Conservation (phyloP, 2,797 vertebrate species). For the Melanotaenia pygmaea region DNA sequence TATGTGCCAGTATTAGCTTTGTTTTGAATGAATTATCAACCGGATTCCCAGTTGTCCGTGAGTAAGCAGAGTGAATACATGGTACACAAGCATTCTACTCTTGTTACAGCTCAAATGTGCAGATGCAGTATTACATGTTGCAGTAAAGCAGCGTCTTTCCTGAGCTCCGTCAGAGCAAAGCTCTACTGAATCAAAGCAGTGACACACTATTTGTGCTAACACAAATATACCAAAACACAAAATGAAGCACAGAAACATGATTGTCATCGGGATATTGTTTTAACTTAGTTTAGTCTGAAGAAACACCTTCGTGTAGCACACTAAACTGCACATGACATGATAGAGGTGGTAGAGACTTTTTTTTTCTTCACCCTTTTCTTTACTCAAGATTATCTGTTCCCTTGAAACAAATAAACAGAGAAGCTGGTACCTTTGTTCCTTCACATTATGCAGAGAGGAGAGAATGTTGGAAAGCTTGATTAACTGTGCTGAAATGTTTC, state of each 20-base stretch:
- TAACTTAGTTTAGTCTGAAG: constrained; percentile 22
- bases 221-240: constrained; percentile 43
- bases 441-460: constrained; percentile 58
- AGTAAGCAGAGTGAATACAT: constrained; percentile 54
- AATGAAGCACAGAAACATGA: constrained; percentile 58
- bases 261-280: constrained; percentile 67
- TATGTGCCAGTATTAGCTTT: constrained; percentile 42
- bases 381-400: constrained; percentile 40
- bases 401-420: constrained; percentile 46
- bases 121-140: constrained; percentile 47
- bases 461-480: constrained; percentile 37
- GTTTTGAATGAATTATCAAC: constrained; percentile 53
- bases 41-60: constrained; percentile 40
- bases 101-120: constrained; percentile 45
- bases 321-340: constrained; percentile 38
- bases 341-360: constrained; percentile 22
- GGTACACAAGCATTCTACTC: constrained; percentile 41
- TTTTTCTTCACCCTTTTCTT: constrained; percentile 16
- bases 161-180: constrained; percentile 62
- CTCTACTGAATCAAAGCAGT: constrained; percentile 44
- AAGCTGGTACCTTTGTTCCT: constrained; percentile 41
- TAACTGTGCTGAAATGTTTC: constrained; percentile 40
- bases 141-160: constrained; percentile 56
- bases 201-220: constrained; percentile 33
- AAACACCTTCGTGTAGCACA: constrained; percentile 33